Evolutionary conservation across 2,888 invertebrate species (phyloP).

Genomic region (Melieria picta): DNA sequence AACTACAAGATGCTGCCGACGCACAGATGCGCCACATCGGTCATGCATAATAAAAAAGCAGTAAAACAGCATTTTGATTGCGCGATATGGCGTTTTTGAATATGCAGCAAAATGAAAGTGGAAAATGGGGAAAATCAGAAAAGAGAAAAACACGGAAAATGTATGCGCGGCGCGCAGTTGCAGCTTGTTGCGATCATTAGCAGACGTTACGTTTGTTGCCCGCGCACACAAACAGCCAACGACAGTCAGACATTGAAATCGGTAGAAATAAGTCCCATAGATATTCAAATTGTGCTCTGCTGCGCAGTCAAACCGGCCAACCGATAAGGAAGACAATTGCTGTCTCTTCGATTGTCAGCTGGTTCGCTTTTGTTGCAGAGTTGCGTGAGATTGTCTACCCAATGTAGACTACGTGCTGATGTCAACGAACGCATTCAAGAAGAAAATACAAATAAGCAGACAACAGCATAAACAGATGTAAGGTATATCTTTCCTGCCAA

Average conservation of each 20-base stretch:
- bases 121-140: background rate
- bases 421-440: too few species aligned
- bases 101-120: background rate
- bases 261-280: too few species aligned
- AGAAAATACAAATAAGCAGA: too few species aligned
- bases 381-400: too few species aligned
- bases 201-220: background rate
- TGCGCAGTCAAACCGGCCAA: too few species aligned
- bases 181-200: constrained; percentile 29
- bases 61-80: constrained; percentile 25
- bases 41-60: constrained; percentile 32
- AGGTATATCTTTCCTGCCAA: too few species aligned
- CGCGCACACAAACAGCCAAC: constrained; percentile 1
- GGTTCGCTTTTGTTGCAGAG: too few species aligned
- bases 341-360: too few species aligned
- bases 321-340: too few species aligned
- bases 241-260: background rate
- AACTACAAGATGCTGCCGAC: constrained; percentile 31
- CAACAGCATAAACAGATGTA: too few species aligned
- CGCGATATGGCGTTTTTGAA: background rate
- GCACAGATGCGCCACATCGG: constrained; percentile 31
- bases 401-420: too few species aligned
- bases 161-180: constrained; percentile 18
- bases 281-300: too few species aligned
- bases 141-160: constrained; percentile 15